Percentiles rank a stretch among this genome's conserved stretches.
Evolutionary conservation across 2,113 vertebrate species (phyloP).

Genomic region (Laticauda colubrina): DNA sequence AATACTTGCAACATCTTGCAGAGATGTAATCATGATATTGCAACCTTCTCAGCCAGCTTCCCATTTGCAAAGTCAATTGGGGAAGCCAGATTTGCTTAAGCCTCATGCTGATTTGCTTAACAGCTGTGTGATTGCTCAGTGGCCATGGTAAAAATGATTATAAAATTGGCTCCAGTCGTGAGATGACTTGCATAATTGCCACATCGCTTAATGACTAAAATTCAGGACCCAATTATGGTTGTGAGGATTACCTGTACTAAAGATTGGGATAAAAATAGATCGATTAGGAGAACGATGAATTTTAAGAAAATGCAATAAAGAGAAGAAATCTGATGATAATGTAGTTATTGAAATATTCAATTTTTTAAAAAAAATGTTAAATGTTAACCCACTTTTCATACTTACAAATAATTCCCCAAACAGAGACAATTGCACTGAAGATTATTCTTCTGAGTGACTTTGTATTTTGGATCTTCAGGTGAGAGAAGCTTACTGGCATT

Average conservation of each 20-base stretch:
- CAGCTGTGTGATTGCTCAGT: background rate
- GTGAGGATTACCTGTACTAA: background rate
- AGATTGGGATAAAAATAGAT: background rate
- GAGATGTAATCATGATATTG: background rate
- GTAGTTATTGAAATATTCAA: background rate
- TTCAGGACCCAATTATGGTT: background rate
- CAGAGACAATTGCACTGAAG: background rate
- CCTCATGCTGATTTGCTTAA: background rate
- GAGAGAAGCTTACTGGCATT: slow-evolving; percentile 42
- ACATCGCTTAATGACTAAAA: background rate
- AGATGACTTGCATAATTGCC: background rate
- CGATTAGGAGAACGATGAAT: background rate
- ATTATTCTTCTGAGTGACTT: background rate
- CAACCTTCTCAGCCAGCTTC: background rate
- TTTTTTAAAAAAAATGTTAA: background rate
- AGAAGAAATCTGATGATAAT: background rate
- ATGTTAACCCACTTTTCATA: background rate
- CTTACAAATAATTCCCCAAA: background rate
- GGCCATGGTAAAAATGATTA: background rate
- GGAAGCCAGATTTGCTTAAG: background rate
- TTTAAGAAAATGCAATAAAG: background rate
- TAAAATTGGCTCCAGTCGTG: background rate
- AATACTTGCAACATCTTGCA: background rate
- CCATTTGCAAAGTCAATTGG: background rate
- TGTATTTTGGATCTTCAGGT: slow-evolving; percentile 45